Conservation (phyloP, 2,888 invertebrate species). For the Cosmia pyralina region DNA sequence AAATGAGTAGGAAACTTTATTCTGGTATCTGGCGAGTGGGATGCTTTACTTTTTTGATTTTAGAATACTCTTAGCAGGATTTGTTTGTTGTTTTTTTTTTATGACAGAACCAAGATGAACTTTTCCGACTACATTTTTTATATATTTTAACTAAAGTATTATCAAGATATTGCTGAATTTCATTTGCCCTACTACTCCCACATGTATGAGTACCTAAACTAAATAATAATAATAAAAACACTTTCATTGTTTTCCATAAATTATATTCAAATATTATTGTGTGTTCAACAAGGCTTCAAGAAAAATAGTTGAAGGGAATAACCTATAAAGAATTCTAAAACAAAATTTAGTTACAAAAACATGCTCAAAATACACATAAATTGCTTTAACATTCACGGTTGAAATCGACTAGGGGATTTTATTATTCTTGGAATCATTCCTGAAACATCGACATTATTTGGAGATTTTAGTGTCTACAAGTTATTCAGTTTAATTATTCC, state of each 20-base stretch:
- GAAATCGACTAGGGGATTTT: slow-evolving; percentile 26
- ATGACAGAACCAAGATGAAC: too few relatives aligned
- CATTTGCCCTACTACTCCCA: too few relatives aligned
- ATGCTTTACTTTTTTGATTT: too few relatives aligned
- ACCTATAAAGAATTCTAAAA: not conserved
- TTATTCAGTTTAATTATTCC: not conserved
- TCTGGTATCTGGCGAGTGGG: too few relatives aligned
- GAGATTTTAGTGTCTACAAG: not conserved
- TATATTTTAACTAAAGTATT: too few relatives aligned
- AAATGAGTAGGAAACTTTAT: too few relatives aligned
- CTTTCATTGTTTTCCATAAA: not conserved
- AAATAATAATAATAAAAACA: not conserved
- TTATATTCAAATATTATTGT: not conserved
- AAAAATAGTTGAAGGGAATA: slow-evolving; percentile 7
- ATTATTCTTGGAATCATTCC: slow-evolving; percentile 24
- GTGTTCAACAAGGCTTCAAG: not conserved
- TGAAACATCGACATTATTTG: slow-evolving; percentile 12
- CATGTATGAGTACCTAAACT: not conserved
- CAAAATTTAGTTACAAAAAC: slow-evolving; percentile 20
- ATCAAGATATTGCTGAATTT: too few relatives aligned
- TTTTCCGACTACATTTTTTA: too few relatives aligned
- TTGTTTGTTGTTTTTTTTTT: too few relatives aligned
- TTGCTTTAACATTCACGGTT: slow-evolving; percentile 39
- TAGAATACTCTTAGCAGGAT: too few relatives aligned
- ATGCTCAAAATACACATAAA: slow-evolving; percentile 20